Evolutionary conservation across 53 echinoderm and acorn worm species (phyloP).

Genomic region (Glandiceps talaboti): DNA sequence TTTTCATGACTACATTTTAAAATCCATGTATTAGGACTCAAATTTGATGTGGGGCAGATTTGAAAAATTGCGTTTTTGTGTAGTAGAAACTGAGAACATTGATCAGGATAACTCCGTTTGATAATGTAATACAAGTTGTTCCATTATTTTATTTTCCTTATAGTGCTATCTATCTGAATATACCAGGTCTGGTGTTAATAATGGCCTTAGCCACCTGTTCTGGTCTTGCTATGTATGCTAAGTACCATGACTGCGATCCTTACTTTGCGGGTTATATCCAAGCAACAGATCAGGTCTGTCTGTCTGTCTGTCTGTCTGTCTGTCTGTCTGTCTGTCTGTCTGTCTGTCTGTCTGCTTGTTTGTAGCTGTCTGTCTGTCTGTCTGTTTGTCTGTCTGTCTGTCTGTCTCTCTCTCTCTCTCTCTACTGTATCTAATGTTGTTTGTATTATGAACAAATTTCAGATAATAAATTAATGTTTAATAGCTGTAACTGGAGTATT

Average conservation of each 20-base stretch:
- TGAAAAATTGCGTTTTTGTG: too few species aligned
- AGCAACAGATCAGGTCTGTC: conserved; percentile 44
- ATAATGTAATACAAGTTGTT: neutral
- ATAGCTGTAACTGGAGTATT: too few species aligned
- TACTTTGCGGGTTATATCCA: conserved; percentile 14
- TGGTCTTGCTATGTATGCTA: conserved; percentile 69
- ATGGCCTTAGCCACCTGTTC: conserved; percentile 28
- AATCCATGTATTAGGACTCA: too few species aligned
- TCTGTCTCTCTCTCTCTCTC: neutral
- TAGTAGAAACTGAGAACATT: too few species aligned
- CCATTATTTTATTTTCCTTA: neutral
- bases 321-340: too few species aligned
- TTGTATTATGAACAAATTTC: neutral
- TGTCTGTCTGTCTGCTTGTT: too few species aligned
- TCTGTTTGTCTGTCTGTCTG: neutral
- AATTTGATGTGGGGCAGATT: too few species aligned
- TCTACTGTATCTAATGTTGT: neutral
- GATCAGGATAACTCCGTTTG: too few species aligned
- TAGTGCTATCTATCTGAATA: conserved; percentile 35
- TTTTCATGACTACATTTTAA: neutral
- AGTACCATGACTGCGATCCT: conserved; percentile 60
- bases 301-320: too few species aligned
- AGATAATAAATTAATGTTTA: too few species aligned
- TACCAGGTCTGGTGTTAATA: conserved; percentile 47
- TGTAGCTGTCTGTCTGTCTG: too few species aligned